phyloP scores from a whole-genome alignment of 2,888 invertebrate species.

The Encarsia formosa region DNA sequence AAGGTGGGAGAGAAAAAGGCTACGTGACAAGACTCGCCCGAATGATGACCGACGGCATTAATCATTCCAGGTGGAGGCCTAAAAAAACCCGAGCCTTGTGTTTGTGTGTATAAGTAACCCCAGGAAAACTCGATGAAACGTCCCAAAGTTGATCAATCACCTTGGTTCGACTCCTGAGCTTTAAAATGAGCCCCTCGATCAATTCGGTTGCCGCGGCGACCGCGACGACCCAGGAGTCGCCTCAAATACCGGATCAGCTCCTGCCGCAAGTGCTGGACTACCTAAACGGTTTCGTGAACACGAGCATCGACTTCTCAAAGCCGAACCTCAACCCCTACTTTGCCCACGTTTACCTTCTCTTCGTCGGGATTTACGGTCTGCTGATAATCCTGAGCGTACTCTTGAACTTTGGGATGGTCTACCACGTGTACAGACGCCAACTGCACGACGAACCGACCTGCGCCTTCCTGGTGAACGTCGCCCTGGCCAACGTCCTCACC shows the following conservation, averaged over 20 bases:
- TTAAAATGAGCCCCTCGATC: too few relatives aligned
- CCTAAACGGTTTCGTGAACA: slow-evolving; percentile 46
- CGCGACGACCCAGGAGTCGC: not conserved
- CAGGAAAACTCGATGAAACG: not conserved
- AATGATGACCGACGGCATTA: too few relatives aligned
- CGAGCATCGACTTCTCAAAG: slow-evolving; percentile 55
- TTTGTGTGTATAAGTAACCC: not conserved
- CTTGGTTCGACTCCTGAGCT: not conserved
- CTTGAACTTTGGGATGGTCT: slow-evolving; percentile 59
- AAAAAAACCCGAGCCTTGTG: not conserved
- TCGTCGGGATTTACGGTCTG: slow-evolving; percentile 61
- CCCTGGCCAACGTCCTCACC: slow-evolving; percentile 64
- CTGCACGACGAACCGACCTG: slow-evolving; percentile 63
- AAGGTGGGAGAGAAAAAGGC: too few relatives aligned
- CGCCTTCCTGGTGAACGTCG: slow-evolving; percentile 64
- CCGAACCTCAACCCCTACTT: slow-evolving; percentile 61
- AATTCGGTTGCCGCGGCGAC: not conserved
- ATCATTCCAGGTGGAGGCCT: too few relatives aligned
- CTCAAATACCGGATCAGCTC: slow-evolving; percentile 25
- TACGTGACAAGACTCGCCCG: too few relatives aligned
- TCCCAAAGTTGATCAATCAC: not conserved
- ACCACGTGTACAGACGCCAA: slow-evolving; percentile 54
- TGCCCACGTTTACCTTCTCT: slow-evolving; percentile 57
- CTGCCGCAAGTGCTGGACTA: slow-evolving; percentile 44
- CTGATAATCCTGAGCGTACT: slow-evolving; percentile 58